Conservation (phyloP, 2,113 vertebrate genomes). For the Calonectris borealis region DNA sequence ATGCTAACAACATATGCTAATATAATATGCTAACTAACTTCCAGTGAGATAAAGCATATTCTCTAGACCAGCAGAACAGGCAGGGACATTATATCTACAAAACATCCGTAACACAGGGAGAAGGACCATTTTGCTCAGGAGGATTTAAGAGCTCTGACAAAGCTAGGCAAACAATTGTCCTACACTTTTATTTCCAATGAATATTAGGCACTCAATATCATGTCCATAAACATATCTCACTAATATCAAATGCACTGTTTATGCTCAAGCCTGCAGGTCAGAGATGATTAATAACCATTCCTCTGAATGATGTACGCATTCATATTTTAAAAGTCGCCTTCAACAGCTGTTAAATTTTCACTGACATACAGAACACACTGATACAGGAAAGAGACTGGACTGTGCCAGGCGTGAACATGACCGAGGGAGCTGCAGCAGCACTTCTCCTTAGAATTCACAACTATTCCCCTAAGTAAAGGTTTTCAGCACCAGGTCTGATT, state of each 20-base stretch:
- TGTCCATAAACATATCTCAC: not conserved
- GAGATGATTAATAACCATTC: not conserved
- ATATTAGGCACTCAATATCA: not conserved
- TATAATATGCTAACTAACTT: not conserved
- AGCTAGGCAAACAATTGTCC: not conserved
- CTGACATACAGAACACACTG: not conserved
- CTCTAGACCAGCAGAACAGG: not conserved
- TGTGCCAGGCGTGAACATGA: accelerated
- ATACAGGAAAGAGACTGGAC: not conserved
- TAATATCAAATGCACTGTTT: not conserved
- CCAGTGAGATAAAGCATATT: not conserved
- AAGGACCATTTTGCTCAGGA: not conserved
- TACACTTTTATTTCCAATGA: not conserved
- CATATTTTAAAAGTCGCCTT: not conserved
- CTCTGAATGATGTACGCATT: not conserved
- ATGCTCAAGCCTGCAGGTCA: not conserved
- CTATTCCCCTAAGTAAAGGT: not conserved
- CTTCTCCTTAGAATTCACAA: not conserved
- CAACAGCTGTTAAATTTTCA: not conserved
- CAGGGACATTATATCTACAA: not conserved
- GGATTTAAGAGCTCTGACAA: not conserved
- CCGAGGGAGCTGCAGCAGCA: not conserved
- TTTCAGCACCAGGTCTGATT: not conserved
- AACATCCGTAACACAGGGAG: accelerated
- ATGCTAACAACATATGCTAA: not conserved